Percentiles rank a stretch among this genome's conserved stretches.
phyloP scores from a whole-genome alignment of 2,113 vertebrate species.

The Epinephelus fuscoguttatus region DNA sequence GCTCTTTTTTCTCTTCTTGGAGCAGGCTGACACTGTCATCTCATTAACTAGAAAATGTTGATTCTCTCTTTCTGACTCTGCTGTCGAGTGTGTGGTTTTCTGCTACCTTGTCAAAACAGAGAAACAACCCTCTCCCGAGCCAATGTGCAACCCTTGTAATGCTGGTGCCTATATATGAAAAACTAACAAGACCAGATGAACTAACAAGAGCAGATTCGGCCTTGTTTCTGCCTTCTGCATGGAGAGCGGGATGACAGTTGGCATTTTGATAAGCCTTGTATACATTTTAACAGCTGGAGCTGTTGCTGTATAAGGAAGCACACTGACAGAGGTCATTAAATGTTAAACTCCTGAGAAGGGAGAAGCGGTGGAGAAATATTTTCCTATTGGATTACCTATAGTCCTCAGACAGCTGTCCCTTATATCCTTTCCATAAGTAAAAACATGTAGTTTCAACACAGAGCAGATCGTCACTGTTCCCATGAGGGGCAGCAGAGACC shows the following conservation, averaged over 20 bases:
- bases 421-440: slow-evolving; percentile 2
- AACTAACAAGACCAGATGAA: slow-evolving; percentile 25
- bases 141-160: not conserved
- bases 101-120: slow-evolving; percentile 29
- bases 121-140: not conserved
- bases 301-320: not conserved
- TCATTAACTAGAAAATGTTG: slow-evolving; percentile 36
- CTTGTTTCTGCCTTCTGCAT: not conserved
- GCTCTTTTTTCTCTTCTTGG: not conserved
- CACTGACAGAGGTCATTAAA: slow-evolving; percentile 20
- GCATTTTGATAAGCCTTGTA: slow-evolving; percentile 12
- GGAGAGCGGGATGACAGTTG: slow-evolving; percentile 9
- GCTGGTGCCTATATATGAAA: slow-evolving; percentile 26
- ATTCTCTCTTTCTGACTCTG: slow-evolving; percentile 11
- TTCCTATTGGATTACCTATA: not conserved
- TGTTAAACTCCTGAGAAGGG: not conserved
- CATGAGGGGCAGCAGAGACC: slow-evolving; percentile 5
- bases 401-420: not conserved
- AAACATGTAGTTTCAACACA: not conserved
- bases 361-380: not conserved
- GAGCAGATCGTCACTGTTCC: slow-evolving; percentile 1
- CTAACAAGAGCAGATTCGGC: slow-evolving; percentile 11
- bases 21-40: slow-evolving; percentile 8
- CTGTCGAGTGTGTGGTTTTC: slow-evolving; percentile 11
- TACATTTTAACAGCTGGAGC: slow-evolving; percentile 1